Percentiles rank a stretch among this genome's conserved stretches.
These are phyloP conservation scores for Smutsia temminckii DNA, from an alignment of 2,797 vertebrate species.

Conservation along the genomic window DNA sequence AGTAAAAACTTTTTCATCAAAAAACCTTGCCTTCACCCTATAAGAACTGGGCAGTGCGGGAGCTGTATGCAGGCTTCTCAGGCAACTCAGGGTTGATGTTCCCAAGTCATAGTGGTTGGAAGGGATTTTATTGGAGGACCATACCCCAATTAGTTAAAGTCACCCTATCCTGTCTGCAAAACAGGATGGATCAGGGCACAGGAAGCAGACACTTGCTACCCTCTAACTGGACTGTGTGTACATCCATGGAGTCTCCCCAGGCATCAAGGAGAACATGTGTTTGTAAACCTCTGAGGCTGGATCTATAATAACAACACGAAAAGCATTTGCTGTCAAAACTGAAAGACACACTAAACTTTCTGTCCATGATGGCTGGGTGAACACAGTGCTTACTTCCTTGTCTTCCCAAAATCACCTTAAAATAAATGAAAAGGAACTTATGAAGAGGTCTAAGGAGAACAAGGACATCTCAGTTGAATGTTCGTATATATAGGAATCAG, in stretches of 20 bases:
- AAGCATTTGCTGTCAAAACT: not conserved
- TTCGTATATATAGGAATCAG: not conserved
- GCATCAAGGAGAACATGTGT: not conserved
- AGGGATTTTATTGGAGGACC: not conserved
- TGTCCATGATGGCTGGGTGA: not conserved
- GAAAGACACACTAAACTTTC: not conserved
- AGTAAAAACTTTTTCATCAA: slow-evolving; percentile 4
- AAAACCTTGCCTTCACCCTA: not conserved
- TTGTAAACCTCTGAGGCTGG: not conserved
- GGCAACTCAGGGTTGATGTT: not conserved
- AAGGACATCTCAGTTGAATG: not conserved
- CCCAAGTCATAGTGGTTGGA: not conserved
- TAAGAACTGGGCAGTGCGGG: not conserved
- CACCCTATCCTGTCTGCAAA: not conserved
- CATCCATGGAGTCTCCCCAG: not conserved
- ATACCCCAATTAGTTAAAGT: not conserved
- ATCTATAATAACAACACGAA: not conserved
- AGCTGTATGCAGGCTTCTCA: not conserved
- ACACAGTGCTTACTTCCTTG: not conserved
- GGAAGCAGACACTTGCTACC: not conserved
- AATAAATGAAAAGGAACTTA: not conserved
- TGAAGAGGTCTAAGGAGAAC: not conserved
- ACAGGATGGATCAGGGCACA: not conserved
- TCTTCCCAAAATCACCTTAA: not conserved
- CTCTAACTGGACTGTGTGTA: not conserved